These are phyloP conservation scores for Trialeurodes vaporariorum DNA, from an alignment of 1,140 invertebrate species.

Conservation along the genomic window DNA sequence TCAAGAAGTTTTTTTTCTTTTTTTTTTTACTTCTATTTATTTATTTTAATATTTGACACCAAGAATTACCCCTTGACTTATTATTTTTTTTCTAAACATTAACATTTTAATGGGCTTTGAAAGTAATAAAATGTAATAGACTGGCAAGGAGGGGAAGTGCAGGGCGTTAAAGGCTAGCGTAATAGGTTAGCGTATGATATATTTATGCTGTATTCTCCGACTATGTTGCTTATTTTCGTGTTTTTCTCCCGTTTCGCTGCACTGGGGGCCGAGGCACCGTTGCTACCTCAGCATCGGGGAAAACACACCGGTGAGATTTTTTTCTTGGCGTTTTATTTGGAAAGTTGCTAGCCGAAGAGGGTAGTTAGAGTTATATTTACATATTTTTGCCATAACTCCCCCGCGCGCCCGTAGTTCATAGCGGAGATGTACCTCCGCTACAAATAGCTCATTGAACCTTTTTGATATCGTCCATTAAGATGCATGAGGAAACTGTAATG, in stretches of 20 bases:
- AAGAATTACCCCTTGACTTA: background rate
- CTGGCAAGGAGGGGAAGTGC: background rate
- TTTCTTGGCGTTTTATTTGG: background rate
- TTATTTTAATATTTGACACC: constrained; percentile 1
- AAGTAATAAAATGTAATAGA: background rate
- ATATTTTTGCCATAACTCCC: background rate
- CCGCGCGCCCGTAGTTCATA: background rate
- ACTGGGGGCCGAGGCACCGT: too few species aligned
- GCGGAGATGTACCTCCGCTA: background rate
- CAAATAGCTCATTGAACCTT: background rate
- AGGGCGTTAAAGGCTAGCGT: background rate
- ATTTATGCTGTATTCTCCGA: background rate
- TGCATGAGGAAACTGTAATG: background rate
- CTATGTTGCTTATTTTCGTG: background rate
- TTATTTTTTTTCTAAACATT: constrained; percentile 1
- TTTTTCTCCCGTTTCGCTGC: background rate
- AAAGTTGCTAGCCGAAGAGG: background rate
- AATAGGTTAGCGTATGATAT: background rate
- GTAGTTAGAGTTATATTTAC: background rate
- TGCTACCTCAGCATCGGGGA: background rate
- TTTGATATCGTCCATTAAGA: background rate
- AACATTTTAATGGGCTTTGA: background rate
- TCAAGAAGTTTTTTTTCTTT: constrained; percentile 1
- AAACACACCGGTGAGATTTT: background rate
- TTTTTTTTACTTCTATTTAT: background rate